Evolutionary conservation across 2,797 vertebrate genomes (phyloP), one percentile per base, ranked within the genome.

Genomic region (Trichosurus vulpecula): DNA sequence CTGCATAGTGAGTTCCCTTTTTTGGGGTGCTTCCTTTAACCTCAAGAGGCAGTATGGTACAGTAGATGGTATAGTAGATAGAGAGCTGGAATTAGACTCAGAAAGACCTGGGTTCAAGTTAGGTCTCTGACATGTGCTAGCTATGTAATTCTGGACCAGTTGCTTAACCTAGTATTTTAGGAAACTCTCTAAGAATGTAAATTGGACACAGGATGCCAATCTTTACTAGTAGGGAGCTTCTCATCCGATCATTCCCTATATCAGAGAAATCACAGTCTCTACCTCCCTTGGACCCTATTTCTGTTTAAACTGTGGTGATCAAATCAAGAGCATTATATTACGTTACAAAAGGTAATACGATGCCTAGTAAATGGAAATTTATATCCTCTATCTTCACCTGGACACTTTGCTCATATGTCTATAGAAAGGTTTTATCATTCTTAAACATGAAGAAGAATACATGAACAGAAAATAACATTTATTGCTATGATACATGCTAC

Each of bases 401-500:
- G 19, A 81, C 41, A 81, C 41, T 81, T 47, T 47, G 6, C 22
- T 81, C 9, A 47, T 47, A 47, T 81, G 41, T 47, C n/a, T 47
- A 25, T 81, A 47, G 74, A 95, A 66, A 96, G 54, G 11, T 14
- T 55, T 97, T 96, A 53, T 56, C 29, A 66, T 91, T 51, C 94
- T 35, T 41, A 92, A 51, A 94, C 5, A 93, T 92, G 47, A 93
- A 58, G 47, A 93, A 58, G 94, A 96, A 94, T 95, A 97, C 97
- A 96, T 96, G 92, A 95, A 97, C 98, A 96, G 96, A 98, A 97
- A 87, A 97, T 98, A 97, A 97, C 96, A 98, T 98, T 98, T 98
- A 98, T 98, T 98, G 97, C 98, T 98, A 94, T 97, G 97, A 98
- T 97, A 98, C 95, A 97, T 97, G 96, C 96, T 96, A 94, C 93